Conservation (phyloP, 2,888 invertebrate genomes). For the Elysia crispata region DNA sequence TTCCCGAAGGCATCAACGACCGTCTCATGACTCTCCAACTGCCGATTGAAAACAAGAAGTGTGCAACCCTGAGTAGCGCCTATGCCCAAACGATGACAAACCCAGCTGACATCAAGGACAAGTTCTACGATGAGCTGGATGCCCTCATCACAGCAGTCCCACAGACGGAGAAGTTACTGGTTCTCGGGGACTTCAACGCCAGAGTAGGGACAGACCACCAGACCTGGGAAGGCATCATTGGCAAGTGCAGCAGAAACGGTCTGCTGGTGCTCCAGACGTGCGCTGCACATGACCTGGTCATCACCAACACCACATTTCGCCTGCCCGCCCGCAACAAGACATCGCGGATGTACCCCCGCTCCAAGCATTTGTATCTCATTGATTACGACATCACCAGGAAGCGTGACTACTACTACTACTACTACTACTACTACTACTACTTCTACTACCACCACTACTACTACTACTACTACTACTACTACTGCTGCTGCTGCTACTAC, state of each 20-base stretch:
- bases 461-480: conserved; percentile 1
- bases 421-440: conserved; percentile 9
- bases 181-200: conserved; percentile 31
- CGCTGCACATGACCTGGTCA: conserved; percentile 28
- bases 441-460: too few species aligned
- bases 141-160: conserved; percentile 30
- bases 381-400: conserved; percentile 40
- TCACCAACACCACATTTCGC: conserved; percentile 28
- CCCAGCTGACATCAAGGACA: conserved; percentile 15
- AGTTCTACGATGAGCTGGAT: conserved; percentile 34
- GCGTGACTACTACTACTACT: conserved; percentile 9
- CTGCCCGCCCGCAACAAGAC: conserved; percentile 27
- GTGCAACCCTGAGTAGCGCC: conserved; percentile 9
- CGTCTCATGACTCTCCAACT: conserved; percentile 17
- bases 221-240: conserved; percentile 4
- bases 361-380: conserved; percentile 39
- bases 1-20: conserved; percentile 3
- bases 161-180: conserved; percentile 17
- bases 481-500: conserved; percentile 4
- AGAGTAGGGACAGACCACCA: conserved; percentile 15
- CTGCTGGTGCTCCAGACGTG: conserved; percentile 21
- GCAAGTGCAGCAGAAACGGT: conserved; percentile 24
- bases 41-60: not conserved
- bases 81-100: conserved; percentile 38
- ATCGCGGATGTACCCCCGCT: conserved; percentile 40